Evolutionary conservation across 2,113 vertebrate genomes (phyloP).

Genomic region (Oryctolagus cuniculus): DNA sequence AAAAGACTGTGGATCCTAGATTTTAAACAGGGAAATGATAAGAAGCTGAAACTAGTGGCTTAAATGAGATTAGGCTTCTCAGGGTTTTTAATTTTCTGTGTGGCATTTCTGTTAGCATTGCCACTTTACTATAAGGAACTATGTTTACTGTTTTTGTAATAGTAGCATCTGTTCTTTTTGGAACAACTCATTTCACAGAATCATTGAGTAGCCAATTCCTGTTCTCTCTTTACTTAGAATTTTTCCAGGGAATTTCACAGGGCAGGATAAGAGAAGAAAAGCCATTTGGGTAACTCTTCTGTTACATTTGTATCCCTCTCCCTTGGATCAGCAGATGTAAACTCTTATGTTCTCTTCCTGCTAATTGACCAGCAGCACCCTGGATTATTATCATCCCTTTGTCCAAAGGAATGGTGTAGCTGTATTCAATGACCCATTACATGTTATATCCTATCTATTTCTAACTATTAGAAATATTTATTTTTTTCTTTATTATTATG

Average conservation of each 20-base stretch:
- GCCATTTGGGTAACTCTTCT: conserved; percentile 57
- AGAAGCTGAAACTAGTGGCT: conserved; percentile 29
- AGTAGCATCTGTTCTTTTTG: conserved; percentile 70
- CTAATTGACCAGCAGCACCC: conserved; percentile 61
- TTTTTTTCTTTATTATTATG: conserved; percentile 43
- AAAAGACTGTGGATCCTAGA: conserved; percentile 19
- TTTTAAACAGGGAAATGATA: conserved; percentile 56
- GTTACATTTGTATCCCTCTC: conserved; percentile 37
- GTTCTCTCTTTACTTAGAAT: conserved; percentile 71
- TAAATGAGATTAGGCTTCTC: conserved; percentile 46
- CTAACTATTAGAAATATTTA: conserved; percentile 19
- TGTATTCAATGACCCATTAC: conserved; percentile 44
- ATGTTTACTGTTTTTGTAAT: conserved; percentile 44
- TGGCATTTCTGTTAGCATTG: conserved; percentile 58
- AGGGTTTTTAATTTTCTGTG: conserved; percentile 40
- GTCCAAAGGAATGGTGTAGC: conserved; percentile 28
- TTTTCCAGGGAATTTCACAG: conserved; percentile 56
- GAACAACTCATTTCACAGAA: conserved; percentile 60
- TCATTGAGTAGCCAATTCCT: conserved; percentile 56
- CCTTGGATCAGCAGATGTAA: conserved; percentile 46
- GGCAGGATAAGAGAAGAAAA: conserved; percentile 58
- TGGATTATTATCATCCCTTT: conserved; percentile 59
- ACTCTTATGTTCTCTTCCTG: conserved; percentile 76
- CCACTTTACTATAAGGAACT: conserved; percentile 16
- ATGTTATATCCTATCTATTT: conserved; percentile 4